These are phyloP conservation scores for Calliopum simillimum DNA, from an alignment of 2,888 invertebrate species.

Conservation along the genomic window DNA sequence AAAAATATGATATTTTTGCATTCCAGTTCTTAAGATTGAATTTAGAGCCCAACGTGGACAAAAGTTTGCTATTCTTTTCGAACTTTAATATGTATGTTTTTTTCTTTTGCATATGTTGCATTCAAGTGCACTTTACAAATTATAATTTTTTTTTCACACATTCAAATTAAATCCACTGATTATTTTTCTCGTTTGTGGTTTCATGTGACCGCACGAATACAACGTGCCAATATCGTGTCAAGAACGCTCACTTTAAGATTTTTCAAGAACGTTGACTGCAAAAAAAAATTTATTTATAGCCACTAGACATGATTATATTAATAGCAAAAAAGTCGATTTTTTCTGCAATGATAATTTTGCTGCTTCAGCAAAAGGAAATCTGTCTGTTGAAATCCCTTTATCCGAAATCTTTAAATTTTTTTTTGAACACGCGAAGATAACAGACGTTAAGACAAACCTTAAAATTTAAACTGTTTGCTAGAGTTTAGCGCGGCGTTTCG, in stretches of 20 bases:
- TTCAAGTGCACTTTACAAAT: background rate
- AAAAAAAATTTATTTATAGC: constrained; percentile 2
- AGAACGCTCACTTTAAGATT: constrained; percentile 42
- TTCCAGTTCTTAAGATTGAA: too few species aligned
- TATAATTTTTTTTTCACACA: background rate
- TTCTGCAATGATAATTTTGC: constrained; percentile 20
- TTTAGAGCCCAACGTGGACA: too few species aligned
- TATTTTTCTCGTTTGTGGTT: constrained; percentile 1
- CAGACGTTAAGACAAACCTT: constrained; percentile 62
- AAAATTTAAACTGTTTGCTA: constrained; percentile 61
- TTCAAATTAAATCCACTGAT: background rate
- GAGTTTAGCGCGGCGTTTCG: constrained; percentile 41
- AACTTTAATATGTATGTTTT: background rate
- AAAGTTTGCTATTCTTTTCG: too few species aligned
- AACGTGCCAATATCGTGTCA: constrained; percentile 41
- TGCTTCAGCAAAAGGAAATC: constrained; percentile 43
- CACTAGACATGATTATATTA: background rate
- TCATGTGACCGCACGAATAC: background rate
- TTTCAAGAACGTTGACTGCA: constrained; percentile 10
- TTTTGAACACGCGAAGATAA: constrained; percentile 49
- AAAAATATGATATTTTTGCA: too few species aligned
- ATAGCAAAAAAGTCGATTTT: too few species aligned
- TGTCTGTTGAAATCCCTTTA: background rate
- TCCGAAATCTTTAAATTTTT: constrained; percentile 30
- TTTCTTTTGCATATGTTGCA: background rate